Evolutionary conservation across 2,113 vertebrate species (phyloP).

Genomic region (Illadopsis cleaveri): DNA sequence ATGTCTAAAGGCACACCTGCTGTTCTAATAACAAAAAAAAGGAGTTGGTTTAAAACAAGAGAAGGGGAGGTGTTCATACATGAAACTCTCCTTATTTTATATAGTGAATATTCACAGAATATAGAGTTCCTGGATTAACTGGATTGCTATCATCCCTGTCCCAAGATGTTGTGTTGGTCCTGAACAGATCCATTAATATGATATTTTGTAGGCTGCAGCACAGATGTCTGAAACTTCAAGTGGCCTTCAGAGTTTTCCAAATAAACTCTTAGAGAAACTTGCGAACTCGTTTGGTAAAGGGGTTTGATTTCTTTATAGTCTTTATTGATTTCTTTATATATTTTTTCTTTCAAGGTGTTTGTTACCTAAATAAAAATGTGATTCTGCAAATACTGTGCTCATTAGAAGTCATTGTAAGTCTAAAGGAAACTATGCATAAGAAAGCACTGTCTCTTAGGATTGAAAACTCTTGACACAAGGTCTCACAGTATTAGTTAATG

Average conservation of each 20-base stretch:
- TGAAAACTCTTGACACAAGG: background rate
- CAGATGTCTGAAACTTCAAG: background rate
- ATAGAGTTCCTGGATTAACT: background rate
- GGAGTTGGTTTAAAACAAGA: background rate
- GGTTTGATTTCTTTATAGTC: background rate
- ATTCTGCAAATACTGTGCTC: background rate
- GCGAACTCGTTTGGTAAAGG: constrained; percentile 10
- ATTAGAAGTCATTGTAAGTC: background rate
- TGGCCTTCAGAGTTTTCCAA: background rate
- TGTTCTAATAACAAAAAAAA: background rate
- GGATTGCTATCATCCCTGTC: background rate
- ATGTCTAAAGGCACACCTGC: background rate
- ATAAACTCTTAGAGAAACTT: constrained; percentile 4
- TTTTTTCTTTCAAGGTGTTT: background rate
- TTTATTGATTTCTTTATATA: background rate
- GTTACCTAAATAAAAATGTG: background rate
- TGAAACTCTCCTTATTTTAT: background rate
- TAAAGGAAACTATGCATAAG: background rate
- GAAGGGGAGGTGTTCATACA: rapidly evolving
- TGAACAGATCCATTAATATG: background rate
- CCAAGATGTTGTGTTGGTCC: background rate
- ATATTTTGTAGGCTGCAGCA: constrained; percentile 17
- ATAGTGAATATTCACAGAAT: background rate
- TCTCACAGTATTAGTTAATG: background rate
- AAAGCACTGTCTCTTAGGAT: background rate